These are phyloP conservation scores for Lamellibrachia luymesi DNA, from an alignment of 1,140 invertebrate genomes.

Conservation along the genomic window DNA sequence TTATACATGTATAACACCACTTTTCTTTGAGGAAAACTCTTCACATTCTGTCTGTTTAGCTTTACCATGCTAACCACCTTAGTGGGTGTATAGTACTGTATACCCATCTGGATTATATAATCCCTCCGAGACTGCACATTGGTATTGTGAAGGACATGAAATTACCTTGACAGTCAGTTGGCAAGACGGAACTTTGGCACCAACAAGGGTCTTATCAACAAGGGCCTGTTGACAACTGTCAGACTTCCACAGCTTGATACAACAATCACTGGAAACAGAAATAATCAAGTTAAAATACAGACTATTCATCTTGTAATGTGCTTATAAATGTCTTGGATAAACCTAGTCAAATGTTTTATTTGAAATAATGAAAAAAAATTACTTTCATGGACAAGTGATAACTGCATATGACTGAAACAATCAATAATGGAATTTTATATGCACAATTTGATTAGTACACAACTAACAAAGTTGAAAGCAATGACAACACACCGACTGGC, in stretches of 20 bases:
- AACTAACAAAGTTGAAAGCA: background rate
- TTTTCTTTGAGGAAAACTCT: too few species aligned
- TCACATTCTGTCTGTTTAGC: too few species aligned
- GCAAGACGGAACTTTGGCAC: background rate
- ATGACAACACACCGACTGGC: constrained; percentile 43
- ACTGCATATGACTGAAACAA: background rate
- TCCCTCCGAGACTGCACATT: background rate
- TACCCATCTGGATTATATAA: background rate
- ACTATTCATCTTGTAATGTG: background rate
- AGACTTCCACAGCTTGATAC: background rate
- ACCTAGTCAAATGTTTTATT: background rate
- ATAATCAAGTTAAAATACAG: background rate
- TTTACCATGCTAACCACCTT: too few species aligned
- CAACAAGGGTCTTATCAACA: background rate
- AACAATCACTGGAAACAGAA: constrained; percentile 3
- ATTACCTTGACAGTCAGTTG: constrained; percentile 32
- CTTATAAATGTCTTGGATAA: background rate
- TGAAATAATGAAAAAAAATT: background rate
- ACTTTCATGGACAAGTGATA: background rate
- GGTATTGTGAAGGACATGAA: constrained; percentile 32
- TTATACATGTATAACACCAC: too few species aligned
- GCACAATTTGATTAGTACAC: background rate
- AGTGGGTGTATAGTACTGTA: too few species aligned
- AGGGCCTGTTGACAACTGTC: background rate
- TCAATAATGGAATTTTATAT: background rate